Conservation (phyloP, 2,113 vertebrate species). For the Sprattus sprattus region DNA sequence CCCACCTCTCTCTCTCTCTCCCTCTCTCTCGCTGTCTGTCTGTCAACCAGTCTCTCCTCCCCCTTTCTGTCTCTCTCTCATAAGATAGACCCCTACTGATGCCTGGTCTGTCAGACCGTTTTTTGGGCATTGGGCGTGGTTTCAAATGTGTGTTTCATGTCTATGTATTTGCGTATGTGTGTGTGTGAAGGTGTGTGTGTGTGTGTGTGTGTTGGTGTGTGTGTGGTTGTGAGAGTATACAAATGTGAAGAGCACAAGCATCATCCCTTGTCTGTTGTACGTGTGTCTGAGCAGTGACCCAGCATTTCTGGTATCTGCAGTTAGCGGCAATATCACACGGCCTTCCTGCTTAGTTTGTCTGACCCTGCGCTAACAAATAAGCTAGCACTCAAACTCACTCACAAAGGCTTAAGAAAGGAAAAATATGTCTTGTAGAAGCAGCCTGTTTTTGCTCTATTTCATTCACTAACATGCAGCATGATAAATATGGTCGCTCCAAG, state of each 20-base stretch:
- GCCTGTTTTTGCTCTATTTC: too few relatives aligned
- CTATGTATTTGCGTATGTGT: neutral
- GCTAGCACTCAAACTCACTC: neutral
- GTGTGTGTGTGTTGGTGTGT: neutral
- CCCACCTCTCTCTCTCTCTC: neutral
- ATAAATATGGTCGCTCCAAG: too few relatives aligned
- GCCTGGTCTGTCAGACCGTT: conserved; percentile 62
- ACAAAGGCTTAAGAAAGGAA: neutral
- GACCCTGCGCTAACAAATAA: neutral
- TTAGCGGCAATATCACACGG: neutral
- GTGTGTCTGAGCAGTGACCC: neutral
- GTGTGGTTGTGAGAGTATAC: neutral
- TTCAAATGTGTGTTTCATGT: neutral
- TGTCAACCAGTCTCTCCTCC: conserved; percentile 28
- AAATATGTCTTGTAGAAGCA: neutral
- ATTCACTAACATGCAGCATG: too few relatives aligned
- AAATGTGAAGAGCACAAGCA: neutral
- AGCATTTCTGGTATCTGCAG: neutral
- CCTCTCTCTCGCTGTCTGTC: neutral
- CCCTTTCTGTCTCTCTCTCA: conserved; percentile 58
- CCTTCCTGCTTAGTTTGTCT: neutral
- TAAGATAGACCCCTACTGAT: conserved; percentile 58
- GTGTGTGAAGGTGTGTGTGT: neutral
- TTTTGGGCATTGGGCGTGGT: conserved; percentile 67
- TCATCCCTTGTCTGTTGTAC: conserved; percentile 13